These are phyloP conservation scores for Zaprionus ornatus DNA, from an alignment of 1,140 invertebrate genomes.

Conservation along the genomic window DNA sequence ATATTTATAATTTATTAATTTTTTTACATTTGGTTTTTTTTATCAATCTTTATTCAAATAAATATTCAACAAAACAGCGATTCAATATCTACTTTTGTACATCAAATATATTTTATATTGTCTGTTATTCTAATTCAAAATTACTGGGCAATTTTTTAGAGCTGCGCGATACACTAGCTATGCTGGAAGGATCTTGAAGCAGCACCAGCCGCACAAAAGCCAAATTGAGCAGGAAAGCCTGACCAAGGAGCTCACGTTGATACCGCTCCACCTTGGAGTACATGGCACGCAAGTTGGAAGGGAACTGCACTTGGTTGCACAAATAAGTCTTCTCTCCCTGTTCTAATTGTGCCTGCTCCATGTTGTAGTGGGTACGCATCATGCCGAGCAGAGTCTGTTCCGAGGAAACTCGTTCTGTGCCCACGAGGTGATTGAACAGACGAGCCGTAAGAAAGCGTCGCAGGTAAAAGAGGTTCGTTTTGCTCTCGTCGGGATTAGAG, in stretches of 20 bases:
- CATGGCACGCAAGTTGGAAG: slow-evolving; percentile 41
- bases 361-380: slow-evolving; percentile 61
- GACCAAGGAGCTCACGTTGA: slow-evolving; percentile 72
- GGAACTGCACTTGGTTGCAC: slow-evolving; percentile 57
- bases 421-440: slow-evolving; percentile 73
- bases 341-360: slow-evolving; percentile 20
- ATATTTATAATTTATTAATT: neutral
- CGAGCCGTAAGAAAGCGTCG: slow-evolving; percentile 69
- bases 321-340: slow-evolving; percentile 5
- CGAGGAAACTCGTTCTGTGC: slow-evolving; percentile 72
- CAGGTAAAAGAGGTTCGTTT: slow-evolving; percentile 64
- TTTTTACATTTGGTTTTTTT: neutral
- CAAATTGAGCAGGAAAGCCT: slow-evolving; percentile 71
- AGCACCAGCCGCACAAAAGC: slow-evolving; percentile 73
- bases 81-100: neutral
- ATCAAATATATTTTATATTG: neutral
- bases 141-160: slow-evolving; percentile 36
- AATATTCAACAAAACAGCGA: no score
- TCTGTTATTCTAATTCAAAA: neutral
- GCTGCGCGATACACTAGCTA: slow-evolving; percentile 49
- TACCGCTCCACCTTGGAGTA: slow-evolving; percentile 59
- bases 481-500: slow-evolving; percentile 9
- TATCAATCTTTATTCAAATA: neutral
- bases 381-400: slow-evolving; percentile 66
- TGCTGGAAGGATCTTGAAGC: slow-evolving; percentile 56